These are phyloP conservation scores for Copidosoma floridanum DNA, from an alignment of 1,140 invertebrate genomes.

Conservation along the genomic window DNA sequence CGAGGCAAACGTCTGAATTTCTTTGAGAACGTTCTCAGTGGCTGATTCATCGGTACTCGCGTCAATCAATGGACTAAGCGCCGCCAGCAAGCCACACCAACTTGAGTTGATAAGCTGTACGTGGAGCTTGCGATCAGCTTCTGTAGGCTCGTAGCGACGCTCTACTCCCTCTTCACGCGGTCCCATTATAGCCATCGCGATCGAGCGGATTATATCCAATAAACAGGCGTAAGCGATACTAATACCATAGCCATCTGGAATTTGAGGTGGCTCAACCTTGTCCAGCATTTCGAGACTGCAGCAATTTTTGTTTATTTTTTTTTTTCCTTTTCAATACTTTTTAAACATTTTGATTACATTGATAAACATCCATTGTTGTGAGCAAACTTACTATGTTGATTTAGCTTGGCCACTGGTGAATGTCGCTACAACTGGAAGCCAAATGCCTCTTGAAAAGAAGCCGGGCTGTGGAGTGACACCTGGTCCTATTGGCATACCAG, in stretches of 20 bases:
- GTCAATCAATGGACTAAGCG: constrained; percentile 87
- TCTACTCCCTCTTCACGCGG: constrained; percentile 48
- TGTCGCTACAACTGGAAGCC: constrained; percentile 82
- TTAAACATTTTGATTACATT: background rate
- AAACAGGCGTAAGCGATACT: constrained; percentile 91
- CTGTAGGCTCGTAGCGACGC: constrained; percentile 54
- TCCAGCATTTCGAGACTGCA: constrained; percentile 91
- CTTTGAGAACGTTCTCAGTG: constrained; percentile 86
- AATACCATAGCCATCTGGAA: constrained; percentile 94
- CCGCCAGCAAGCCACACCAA: constrained; percentile 91
- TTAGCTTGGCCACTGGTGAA: constrained; percentile 84
- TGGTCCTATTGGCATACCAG: constrained; percentile 69
- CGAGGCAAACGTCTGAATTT: constrained; percentile 83
- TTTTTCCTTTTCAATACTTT: too few relatives aligned
- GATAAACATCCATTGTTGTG: background rate
- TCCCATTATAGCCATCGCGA: constrained; percentile 68
- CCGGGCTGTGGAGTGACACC: constrained; percentile 85
- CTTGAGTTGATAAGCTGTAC: constrained; percentile 87
- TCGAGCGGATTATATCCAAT: constrained; percentile 82
- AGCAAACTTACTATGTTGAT: constrained; percentile 77
- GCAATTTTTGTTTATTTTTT: background rate
- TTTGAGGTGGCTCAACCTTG: constrained; percentile 86
- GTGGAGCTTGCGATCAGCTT: constrained; percentile 62
- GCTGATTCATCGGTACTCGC: constrained; percentile 90
- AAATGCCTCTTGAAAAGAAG: constrained; percentile 89